Conservation (phyloP, 2,113 vertebrate species). For the Romanogobio albipinnatus region DNA sequence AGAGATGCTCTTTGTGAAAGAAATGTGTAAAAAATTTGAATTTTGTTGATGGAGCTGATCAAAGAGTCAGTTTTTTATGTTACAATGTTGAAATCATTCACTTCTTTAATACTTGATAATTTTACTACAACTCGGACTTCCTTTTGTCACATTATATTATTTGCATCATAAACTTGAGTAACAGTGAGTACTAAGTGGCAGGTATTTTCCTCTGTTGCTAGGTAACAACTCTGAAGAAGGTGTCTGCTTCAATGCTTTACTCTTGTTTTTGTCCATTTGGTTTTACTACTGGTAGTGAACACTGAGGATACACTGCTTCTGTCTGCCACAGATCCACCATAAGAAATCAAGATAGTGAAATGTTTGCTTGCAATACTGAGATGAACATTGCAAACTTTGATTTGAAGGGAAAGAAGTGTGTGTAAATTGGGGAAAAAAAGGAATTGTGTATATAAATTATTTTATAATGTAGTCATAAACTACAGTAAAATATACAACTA, state of each 20-base stretch:
- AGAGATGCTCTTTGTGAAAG: not conserved
- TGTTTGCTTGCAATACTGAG: not conserved
- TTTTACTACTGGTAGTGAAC: not conserved
- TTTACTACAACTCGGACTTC: not conserved
- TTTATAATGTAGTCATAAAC: not conserved
- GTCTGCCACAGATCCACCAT: not conserved
- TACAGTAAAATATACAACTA: not conserved
- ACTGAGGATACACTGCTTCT: not conserved
- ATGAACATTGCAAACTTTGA: not conserved
- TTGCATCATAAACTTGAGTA: not conserved
- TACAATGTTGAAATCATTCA: not conserved
- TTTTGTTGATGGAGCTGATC: not conserved
- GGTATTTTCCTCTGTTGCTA: slow-evolving; percentile 17
- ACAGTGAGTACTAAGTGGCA: not conserved
- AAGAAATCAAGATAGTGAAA: not conserved
- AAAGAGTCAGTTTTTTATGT: not conserved
- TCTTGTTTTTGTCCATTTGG: slow-evolving; percentile 15
- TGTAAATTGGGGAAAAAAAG: not conserved
- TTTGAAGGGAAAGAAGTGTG: not conserved
- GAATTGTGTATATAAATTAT: not conserved
- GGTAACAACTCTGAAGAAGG: not conserved
- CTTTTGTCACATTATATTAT: not conserved
- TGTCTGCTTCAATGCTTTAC: not conserved
- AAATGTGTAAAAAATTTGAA: too few relatives aligned
- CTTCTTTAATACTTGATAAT: not conserved